Percentiles rank a stretch among this genome's conserved stretches.
Conservation (phyloP, 2,113 vertebrate species). For the Tachuris rubrigastra region DNA sequence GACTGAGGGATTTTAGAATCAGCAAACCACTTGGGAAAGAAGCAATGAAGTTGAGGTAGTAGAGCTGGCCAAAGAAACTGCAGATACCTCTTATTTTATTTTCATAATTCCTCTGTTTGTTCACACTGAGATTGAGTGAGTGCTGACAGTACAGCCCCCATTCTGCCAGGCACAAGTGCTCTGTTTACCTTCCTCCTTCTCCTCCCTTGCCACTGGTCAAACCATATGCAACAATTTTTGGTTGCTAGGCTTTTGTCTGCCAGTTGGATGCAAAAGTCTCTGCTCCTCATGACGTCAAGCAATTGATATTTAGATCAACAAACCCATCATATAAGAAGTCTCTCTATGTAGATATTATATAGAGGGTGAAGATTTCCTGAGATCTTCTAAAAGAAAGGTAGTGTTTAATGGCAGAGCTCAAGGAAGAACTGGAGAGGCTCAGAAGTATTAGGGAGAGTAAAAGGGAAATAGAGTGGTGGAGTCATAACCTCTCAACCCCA, state of each 20-base stretch:
- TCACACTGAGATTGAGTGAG: background rate
- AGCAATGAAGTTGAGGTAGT: background rate
- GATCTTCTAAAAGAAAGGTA: background rate
- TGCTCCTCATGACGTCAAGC: background rate
- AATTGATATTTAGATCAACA: background rate
- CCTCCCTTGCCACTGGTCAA: background rate
- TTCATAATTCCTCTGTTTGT: background rate
- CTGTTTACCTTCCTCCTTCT: background rate
- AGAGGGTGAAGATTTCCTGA: background rate
- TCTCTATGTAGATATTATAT: background rate
- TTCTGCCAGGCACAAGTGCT: background rate
- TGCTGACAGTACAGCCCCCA: background rate
- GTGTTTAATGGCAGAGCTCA: no score
- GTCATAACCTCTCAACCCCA: no score
- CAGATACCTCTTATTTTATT: background rate
- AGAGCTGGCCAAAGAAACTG: background rate
- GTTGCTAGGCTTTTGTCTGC: background rate
- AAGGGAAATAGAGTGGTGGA: no score
- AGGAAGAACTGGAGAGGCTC: no score
- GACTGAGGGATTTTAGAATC: background rate
- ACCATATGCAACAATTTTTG: background rate
- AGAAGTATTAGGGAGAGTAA: no score
- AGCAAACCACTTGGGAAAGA: background rate
- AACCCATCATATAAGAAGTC: background rate
- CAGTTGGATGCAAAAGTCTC: background rate